Conservation (phyloP, 1,140 invertebrate genomes). For the Heliconius nattereri region DNA sequence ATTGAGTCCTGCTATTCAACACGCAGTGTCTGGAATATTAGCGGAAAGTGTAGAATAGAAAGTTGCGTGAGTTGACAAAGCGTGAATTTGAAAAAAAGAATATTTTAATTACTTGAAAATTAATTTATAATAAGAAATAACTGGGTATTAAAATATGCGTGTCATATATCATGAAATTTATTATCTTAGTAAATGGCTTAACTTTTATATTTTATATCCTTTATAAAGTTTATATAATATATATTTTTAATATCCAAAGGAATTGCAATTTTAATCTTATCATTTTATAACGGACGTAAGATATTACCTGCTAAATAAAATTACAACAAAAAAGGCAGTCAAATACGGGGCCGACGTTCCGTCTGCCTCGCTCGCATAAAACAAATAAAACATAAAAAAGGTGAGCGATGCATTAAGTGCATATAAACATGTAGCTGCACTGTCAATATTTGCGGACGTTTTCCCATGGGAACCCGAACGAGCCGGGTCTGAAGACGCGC, state of each 20-base stretch:
- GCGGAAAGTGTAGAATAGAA: too few relatives aligned
- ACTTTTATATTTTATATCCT: background rate
- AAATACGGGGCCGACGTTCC: conserved; percentile 71
- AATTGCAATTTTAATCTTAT: conserved; percentile 41
- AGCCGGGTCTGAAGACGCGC: conserved; percentile 51
- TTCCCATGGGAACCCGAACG: conserved; percentile 76
- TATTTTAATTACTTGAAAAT: too few relatives aligned
- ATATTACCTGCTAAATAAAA: conserved; percentile 73
- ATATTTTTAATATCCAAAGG: conserved; percentile 3
- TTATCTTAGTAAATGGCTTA: background rate
- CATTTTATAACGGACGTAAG: conserved; percentile 53
- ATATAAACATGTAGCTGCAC: conserved; percentile 79
- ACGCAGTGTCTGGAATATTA: too few relatives aligned
- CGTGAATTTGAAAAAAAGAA: too few relatives aligned
- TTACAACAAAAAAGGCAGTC: conserved; percentile 73
- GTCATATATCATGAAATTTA: background rate
- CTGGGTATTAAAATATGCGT: background rate
- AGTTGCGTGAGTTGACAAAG: too few relatives aligned
- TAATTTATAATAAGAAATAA: background rate
- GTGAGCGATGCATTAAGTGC: conserved; percentile 80
- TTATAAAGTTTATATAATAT: background rate
- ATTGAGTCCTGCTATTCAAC: too few relatives aligned
- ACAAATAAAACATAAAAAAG: conserved; percentile 79
- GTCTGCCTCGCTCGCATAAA: conserved; percentile 71
- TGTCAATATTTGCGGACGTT: conserved; percentile 78